Evolutionary conservation across 2,113 vertebrate genomes (phyloP), one percentile per base, ranked within the genome.

Genomic region (Cebidichthys violaceus): DNA sequence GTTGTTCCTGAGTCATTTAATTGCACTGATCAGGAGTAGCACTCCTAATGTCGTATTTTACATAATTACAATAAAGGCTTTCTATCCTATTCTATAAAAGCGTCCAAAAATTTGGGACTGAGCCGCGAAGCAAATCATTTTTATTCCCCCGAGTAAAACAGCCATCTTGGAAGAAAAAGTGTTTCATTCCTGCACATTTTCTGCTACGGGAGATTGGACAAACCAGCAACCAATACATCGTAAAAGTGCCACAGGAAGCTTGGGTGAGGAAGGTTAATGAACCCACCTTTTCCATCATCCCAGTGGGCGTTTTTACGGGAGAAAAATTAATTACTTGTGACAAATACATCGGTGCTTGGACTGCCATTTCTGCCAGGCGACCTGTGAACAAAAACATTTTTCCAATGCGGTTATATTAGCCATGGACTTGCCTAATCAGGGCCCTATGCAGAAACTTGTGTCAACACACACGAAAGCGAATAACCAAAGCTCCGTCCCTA

Each of bases 251-350:
- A 80, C 77, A 86, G 90, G 87, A 94, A 92, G 80, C 89, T 62
- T 37, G 70, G 92, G 80, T 82, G 83, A 81, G 68, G 87, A 76
- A 90, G 94, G 93, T 95, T 94, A 94, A 95, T 94, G 93, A 93
- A 91, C 92, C 93, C 87, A 84, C 89, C 89, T 91, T 89, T 91
- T 87, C 92, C 92, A 94, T 94, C 89, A 88, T 89, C 83, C 91
- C 81, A 68, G 66, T 84, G 83, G 89, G 77, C 57, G 70, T 88
- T 93, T 94, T 93, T 94, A 94, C 88, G 79, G 89, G 81, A 65
- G 39, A 69, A 80, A 86, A 93, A 94, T 95, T 93, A 94, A 95
- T 94, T 94, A 94, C 94, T 92, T 93, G 94, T 93, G 94, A 95
- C 93, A 93, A 93, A 94, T 91, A 90, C 89, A 77, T 77, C 52